Percentiles rank a stretch among this genome's conserved stretches.
Evolutionary conservation across 2,797 vertebrate genomes (phyloP).

Genomic region (Pseudochromis fuscus): DNA sequence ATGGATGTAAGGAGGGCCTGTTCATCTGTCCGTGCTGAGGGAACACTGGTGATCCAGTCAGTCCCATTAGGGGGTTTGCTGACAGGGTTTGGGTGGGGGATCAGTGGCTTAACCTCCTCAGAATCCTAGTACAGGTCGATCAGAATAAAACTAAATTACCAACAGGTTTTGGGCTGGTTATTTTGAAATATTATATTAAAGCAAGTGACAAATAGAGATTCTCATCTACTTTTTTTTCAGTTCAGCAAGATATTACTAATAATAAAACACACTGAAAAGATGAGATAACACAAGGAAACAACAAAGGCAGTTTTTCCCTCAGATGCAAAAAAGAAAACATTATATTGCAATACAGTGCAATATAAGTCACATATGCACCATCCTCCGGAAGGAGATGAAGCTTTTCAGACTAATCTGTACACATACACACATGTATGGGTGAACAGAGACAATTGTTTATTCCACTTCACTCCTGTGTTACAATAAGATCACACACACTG

Average conservation of each 20-base stretch:
- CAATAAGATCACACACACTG: neutral
- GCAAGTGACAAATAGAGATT: neutral
- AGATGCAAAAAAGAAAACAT: neutral
- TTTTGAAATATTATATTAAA: neutral
- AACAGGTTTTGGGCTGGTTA: neutral
- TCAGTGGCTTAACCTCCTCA: constrained; percentile 89
- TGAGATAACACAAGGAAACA: neutral
- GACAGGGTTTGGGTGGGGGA: constrained; percentile 88
- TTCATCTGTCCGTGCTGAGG: constrained; percentile 91
- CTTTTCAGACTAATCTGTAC: too few species aligned
- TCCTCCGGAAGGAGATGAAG: too few species aligned
- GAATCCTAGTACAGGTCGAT: constrained; percentile 79
- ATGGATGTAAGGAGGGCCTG: constrained; percentile 95
- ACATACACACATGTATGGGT: too few species aligned
- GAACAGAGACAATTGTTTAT: too few species aligned
- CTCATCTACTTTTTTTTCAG: neutral
- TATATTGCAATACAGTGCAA: neutral
- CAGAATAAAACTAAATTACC: neutral
- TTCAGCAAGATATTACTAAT: neutral
- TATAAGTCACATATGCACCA: too few species aligned
- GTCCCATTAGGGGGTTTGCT: constrained; percentile 91
- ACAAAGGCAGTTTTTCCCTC: too few species aligned
- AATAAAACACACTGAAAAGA: neutral
- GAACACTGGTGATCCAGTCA: constrained; percentile 87
- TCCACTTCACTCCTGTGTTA: too few species aligned